Conservation (phyloP, 2,797 vertebrate genomes). For the Coracias cyanogaster region DNA sequence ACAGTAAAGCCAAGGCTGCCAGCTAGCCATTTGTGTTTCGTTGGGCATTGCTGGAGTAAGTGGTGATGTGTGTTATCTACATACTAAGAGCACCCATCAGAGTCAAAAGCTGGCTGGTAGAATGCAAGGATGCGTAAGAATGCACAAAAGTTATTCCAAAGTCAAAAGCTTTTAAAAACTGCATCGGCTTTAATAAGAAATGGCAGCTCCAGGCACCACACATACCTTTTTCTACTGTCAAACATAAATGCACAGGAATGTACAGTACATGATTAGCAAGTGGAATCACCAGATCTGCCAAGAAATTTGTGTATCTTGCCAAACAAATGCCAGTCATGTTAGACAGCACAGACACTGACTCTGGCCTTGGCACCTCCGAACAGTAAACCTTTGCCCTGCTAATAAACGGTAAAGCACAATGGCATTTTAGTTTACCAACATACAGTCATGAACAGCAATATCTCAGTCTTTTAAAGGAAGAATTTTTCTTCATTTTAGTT, state of each 20-base stretch:
- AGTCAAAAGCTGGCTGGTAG: slow-evolving; percentile 18
- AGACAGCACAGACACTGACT: not conserved
- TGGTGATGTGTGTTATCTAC: not conserved
- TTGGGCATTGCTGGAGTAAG: not conserved
- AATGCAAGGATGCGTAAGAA: slow-evolving; percentile 35
- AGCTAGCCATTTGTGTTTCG: not conserved
- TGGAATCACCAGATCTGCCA: not conserved
- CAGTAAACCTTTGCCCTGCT: not conserved
- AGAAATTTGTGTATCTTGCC: not conserved
- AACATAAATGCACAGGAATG: not conserved
- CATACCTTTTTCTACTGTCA: not conserved
- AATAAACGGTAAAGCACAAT: not conserved
- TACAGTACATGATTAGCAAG: slow-evolving; percentile 15
- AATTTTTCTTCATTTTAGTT: not conserved
- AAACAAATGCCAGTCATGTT: slow-evolving; percentile 31
- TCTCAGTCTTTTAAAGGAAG: not conserved
- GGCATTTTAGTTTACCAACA: not conserved
- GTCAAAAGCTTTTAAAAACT: slow-evolving; percentile 45
- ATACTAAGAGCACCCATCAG: not conserved
- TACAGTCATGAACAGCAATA: not conserved
- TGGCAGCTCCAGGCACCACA: not conserved
- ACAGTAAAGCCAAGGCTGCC: not conserved
- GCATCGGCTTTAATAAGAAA: slow-evolving; percentile 43
- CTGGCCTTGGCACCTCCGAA: not conserved
- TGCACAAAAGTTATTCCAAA: slow-evolving; percentile 5